Conservation (phyloP, 1,140 invertebrate genomes). For the Scaptomyza graminum region DNA sequence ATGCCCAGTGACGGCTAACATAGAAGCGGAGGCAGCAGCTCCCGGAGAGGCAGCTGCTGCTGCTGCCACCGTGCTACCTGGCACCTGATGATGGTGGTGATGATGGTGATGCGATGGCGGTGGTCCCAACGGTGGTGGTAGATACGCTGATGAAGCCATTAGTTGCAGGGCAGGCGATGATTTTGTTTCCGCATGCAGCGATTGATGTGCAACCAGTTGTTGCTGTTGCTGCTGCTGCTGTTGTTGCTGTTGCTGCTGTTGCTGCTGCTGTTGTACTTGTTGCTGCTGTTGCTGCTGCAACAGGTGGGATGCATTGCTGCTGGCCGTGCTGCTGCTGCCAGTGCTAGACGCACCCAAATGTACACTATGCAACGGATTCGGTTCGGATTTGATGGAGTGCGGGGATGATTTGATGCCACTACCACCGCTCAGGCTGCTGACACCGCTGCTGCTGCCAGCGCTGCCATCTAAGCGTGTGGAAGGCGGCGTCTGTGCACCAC, state of each 20-base stretch:
- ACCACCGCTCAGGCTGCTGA: conserved; percentile 84
- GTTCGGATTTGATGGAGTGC: conserved; percentile 80
- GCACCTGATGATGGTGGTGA: conserved; percentile 66
- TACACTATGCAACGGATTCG: conserved; percentile 76
- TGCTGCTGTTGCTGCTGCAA: conserved; percentile 68
- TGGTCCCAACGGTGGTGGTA: conserved; percentile 76
- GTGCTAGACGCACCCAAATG: conserved; percentile 81
- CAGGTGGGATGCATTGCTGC: conserved; percentile 68
- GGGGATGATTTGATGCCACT: conserved; percentile 81
- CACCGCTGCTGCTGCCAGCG: conserved; percentile 70
- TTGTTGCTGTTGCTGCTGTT: conserved; percentile 60
- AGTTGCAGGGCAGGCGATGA: conserved; percentile 72
- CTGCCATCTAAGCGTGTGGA: conserved; percentile 82
- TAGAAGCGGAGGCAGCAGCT: conserved; percentile 63
- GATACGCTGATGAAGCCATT: conserved; percentile 76
- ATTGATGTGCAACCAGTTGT: conserved; percentile 35
- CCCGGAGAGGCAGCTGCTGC: conserved; percentile 60
- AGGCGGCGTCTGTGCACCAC: conserved; percentile 82
- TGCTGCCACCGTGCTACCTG: conserved; percentile 38
- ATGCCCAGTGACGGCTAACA: conserved; percentile 67
- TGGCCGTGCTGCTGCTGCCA: conserved; percentile 81
- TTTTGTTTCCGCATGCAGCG: conserved; percentile 58
- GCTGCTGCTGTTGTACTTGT: conserved; percentile 57
- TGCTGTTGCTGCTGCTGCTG: conserved; percentile 48
- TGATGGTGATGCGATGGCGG: conserved; percentile 77